Evolutionary conservation across 2,113 vertebrate species (phyloP).

Genomic region (Myrmecophaga tridactyla): DNA sequence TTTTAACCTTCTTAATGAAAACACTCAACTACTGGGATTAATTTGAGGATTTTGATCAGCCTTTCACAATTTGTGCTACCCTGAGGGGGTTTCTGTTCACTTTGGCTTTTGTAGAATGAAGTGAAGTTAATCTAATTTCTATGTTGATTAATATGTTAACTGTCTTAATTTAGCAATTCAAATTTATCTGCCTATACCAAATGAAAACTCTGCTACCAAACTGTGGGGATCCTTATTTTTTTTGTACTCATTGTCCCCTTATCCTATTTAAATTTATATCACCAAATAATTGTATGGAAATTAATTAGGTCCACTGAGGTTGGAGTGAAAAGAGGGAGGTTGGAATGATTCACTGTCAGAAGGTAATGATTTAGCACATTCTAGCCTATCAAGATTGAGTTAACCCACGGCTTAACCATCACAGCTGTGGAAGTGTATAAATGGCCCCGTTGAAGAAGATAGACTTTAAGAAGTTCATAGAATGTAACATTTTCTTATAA

Average conservation of each 20-base stretch:
- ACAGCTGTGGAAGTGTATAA: background rate
- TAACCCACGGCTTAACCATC: background rate
- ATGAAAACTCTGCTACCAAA: constrained; percentile 48
- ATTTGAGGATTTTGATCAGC: constrained; percentile 68
- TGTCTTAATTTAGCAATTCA: constrained; percentile 67
- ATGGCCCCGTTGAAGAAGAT: background rate
- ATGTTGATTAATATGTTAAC: constrained; percentile 65
- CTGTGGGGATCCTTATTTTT: constrained; percentile 47
- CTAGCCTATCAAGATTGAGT: background rate
- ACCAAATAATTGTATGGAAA: constrained; percentile 49
- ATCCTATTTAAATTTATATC: background rate
- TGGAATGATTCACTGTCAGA: constrained; percentile 45
- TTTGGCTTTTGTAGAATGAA: constrained; percentile 65
- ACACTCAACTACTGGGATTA: constrained; percentile 58
- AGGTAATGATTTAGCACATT: background rate
- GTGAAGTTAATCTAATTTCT: constrained; percentile 68
- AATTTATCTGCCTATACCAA: constrained; percentile 61
- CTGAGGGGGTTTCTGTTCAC: constrained; percentile 57
- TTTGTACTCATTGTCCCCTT: constrained; percentile 24
- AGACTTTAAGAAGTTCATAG: constrained; percentile 8
- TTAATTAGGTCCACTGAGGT: constrained; percentile 66
- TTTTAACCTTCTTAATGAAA: constrained; percentile 66
- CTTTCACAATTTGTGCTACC: constrained; percentile 61
- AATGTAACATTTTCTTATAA: background rate
- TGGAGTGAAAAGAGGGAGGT: constrained; percentile 59